A percentile compares a stretch with the other conserved stretches of the same genome.
phyloP scores from a whole-genome alignment of 2,797 vertebrate genomes.

The Pogoniulus pusillus region DNA sequence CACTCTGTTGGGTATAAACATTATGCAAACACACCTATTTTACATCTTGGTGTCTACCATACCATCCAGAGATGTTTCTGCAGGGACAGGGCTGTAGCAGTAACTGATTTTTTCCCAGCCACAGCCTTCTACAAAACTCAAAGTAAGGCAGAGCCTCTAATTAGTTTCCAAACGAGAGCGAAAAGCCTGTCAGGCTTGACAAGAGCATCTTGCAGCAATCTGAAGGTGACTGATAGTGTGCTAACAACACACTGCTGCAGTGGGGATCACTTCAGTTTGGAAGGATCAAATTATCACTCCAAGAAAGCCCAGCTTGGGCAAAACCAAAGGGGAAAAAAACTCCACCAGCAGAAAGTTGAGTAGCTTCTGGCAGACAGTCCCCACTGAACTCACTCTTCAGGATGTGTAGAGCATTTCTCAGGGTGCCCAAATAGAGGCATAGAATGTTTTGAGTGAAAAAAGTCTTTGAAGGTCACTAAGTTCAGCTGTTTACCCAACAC shows the following conservation, averaged over 20 bases:
- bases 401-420: background rate
- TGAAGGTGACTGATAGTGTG: slow-evolving; percentile 1
- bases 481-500: too few species aligned
- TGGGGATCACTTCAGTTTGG: slow-evolving; percentile 1
- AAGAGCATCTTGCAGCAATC: slow-evolving; percentile 7
- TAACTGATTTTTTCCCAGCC: background rate
- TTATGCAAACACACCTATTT: background rate
- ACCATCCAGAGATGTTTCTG: background rate
- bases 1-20: background rate
- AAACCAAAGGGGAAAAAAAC: background rate
- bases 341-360: background rate
- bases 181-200: slow-evolving; percentile 23
- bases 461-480: too few species aligned
- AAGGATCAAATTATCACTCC: background rate
- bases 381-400: background rate
- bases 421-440: background rate
- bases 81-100: background rate
- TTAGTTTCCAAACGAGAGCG: slow-evolving; percentile 36
- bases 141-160: slow-evolving; percentile 30
- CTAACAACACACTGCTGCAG: slow-evolving; percentile 4
- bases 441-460: too few species aligned
- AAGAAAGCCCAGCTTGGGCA: slow-evolving; percentile 13
- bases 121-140: background rate
- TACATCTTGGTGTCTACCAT: background rate
- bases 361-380: background rate